Base-by-base conservation (phyloP, 30 jellyfish, hydroid and myxozoan genomes). In the Turritopsis dohrnii region DNA sequence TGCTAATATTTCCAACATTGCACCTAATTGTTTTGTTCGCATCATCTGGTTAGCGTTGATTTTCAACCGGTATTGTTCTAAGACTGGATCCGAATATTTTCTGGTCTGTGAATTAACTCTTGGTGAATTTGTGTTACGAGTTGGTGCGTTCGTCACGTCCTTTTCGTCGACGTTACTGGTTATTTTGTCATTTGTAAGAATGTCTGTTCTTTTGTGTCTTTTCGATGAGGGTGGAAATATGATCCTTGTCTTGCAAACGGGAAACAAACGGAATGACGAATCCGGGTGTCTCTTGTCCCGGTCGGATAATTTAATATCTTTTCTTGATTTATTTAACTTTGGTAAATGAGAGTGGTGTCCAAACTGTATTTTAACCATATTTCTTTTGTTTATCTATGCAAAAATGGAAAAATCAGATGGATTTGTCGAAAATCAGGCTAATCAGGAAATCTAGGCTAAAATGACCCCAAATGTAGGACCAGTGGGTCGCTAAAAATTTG, bases 61-160 rank as follows among this genome's bases (percentile, higher is more conserved):
- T 69, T 69, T 69, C 77, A 69, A 21, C 30, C 77, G 77, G 30
- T 69, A 69, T 69, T 27, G 28, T 19, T 69, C 77, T 19, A 69
- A 69, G 9, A 69, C 19, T n/a, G 77, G 77, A 19, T 69, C 77
- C 77, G 30, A n/a, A 27, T 69, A 69, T 69, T 69, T 69, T 27
- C 60, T 41, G 60, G 60, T 41, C 60, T 41, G 60, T 41, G 60
- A 41, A 41, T 41, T 41, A 41, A 41, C 60, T 41, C n/a, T n/a
- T n/a, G n/a, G n/a, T n/a, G n/a, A n/a, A n/a, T n/a, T n/a, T n/a
- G n/a, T n/a, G n/a, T n/a, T n/a, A n/a, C n/a, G n/a, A n/a, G n/a
- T n/a, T n/a, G n/a, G n/a, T n/a, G n/a, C n/a, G n/a, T n/a, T n/a
- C n/a, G n/a, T n/a, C n/a, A n/a, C n/a, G n/a, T n/a, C n/a, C n/a